These are phyloP conservation scores for Sebastes trivittatus DNA, from an alignment of 2,797 vertebrate species.

Conservation along the genomic window DNA sequence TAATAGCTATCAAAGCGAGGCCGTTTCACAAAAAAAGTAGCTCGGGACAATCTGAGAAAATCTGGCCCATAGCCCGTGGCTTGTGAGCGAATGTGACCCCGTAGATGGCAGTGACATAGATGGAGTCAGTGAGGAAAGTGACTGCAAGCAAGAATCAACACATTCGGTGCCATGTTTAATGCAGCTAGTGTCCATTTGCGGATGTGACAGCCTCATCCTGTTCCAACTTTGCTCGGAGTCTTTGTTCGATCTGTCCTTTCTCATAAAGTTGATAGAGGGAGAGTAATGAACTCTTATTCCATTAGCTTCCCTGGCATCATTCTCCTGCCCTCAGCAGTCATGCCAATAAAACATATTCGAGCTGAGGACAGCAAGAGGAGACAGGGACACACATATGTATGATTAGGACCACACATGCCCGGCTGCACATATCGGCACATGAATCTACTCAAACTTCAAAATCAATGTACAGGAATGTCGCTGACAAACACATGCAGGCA, in stretches of 20 bases:
- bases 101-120: constrained; percentile 25
- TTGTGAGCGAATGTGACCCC: constrained; percentile 50
- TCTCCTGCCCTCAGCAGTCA: constrained; percentile 64
- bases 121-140: constrained; percentile 37
- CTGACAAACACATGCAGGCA: constrained; percentile 32
- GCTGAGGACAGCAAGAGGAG: constrained; percentile 60
- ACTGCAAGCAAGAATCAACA: constrained; percentile 42
- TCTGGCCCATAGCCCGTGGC: constrained; percentile 64
- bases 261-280: constrained; percentile 67
- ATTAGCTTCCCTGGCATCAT: constrained; percentile 61
- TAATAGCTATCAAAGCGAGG: constrained; percentile 62
- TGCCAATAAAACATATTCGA: constrained; percentile 68
- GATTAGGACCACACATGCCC: background rate
- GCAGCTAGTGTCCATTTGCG: constrained; percentile 21
- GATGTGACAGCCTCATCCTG: constrained; percentile 39
- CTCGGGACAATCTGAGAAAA: constrained; percentile 35
- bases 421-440: background rate
- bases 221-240: constrained; percentile 52
- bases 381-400: background rate
- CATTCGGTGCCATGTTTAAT: constrained; percentile 35
- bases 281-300: constrained; percentile 72
- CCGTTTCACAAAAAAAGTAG: constrained; percentile 53
- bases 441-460: constrained; percentile 37
- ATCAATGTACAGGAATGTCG: constrained; percentile 31
- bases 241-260: constrained; percentile 62